Conservation (phyloP, 2,888 invertebrate genomes). For the Drosophila borealis region DNA sequence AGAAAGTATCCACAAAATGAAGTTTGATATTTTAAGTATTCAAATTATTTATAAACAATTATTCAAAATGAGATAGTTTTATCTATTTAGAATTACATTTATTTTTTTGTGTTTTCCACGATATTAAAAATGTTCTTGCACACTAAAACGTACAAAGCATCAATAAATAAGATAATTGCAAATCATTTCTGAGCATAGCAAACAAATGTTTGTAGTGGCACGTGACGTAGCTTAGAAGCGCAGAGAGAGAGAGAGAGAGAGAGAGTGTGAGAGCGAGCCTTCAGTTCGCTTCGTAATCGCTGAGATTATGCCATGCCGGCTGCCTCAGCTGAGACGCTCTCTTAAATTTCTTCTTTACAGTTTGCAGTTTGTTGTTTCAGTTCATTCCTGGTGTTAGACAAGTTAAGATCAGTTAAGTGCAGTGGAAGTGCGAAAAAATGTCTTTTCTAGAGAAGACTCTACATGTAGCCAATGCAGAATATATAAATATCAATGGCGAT, state of each 20-base stretch:
- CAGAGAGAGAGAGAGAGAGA: neutral
- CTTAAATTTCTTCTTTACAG: neutral
- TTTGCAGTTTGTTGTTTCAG: neutral
- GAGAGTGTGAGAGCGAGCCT: neutral
- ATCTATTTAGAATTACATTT: too few relatives aligned
- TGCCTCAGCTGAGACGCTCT: too few relatives aligned
- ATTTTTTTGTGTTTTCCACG: too few relatives aligned
- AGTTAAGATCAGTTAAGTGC: neutral
- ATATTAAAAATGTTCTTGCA: too few relatives aligned
- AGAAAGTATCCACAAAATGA: too few relatives aligned
- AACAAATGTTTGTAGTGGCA: too few relatives aligned
- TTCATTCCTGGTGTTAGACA: neutral
- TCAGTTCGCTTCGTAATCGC: neutral
- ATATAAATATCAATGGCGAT: slow-evolving; percentile 45
- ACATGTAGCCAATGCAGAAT: neutral
- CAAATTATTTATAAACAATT: too few relatives aligned
- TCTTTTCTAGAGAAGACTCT: neutral
- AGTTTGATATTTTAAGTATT: too few relatives aligned
- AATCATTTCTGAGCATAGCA: too few relatives aligned
- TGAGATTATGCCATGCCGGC: neutral
- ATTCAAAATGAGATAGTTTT: too few relatives aligned
- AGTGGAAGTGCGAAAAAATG: neutral
- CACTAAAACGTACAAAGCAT: too few relatives aligned
- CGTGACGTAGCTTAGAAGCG: neutral
- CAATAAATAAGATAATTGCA: too few relatives aligned